phyloP scores from a whole-genome alignment of 1,140 invertebrate species.

The Zophobas atratus region DNA sequence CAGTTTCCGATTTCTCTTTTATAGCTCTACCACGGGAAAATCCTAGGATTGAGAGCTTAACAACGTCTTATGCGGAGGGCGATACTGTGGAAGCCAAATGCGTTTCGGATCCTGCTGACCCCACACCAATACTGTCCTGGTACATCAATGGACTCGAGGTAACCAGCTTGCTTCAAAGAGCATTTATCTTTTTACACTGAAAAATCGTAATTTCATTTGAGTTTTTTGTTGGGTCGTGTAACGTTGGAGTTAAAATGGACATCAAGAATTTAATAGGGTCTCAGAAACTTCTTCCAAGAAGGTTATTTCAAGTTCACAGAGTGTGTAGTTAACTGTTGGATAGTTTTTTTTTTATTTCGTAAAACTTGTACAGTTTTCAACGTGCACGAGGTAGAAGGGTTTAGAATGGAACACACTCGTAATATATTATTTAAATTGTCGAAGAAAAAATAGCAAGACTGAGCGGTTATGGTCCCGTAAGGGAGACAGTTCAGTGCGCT shows the following conservation, averaged over 20 bases:
- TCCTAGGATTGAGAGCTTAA: constrained; percentile 72
- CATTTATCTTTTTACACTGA: too few relatives aligned
- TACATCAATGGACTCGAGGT: constrained; percentile 72
- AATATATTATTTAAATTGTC: constrained; percentile 34
- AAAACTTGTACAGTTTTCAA: not conserved
- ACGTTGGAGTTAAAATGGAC: too few relatives aligned
- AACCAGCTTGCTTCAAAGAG: not conserved
- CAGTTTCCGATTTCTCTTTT: constrained; percentile 57
- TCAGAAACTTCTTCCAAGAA: too few relatives aligned
- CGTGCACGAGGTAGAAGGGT: not conserved
- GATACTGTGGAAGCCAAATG: constrained; percentile 75
- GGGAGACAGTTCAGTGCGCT: constrained; percentile 12
- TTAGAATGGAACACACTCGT: constrained; percentile 15
- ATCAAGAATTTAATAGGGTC: too few relatives aligned
- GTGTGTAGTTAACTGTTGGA: too few relatives aligned
- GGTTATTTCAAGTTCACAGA: too few relatives aligned
- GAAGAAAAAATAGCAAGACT: constrained; percentile 12
- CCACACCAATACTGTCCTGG: constrained; percentile 75
- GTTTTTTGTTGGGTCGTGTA: too few relatives aligned
- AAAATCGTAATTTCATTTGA: too few relatives aligned
- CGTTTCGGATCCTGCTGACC: constrained; percentile 73
- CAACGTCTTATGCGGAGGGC: constrained; percentile 71
- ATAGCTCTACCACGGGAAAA: constrained; percentile 73
- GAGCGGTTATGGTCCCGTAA: constrained; percentile 6
- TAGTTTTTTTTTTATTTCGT: too few relatives aligned